Evolutionary conservation across 2,888 invertebrate species (phyloP).

Genomic region (Hofmannophila pseudospretella): DNA sequence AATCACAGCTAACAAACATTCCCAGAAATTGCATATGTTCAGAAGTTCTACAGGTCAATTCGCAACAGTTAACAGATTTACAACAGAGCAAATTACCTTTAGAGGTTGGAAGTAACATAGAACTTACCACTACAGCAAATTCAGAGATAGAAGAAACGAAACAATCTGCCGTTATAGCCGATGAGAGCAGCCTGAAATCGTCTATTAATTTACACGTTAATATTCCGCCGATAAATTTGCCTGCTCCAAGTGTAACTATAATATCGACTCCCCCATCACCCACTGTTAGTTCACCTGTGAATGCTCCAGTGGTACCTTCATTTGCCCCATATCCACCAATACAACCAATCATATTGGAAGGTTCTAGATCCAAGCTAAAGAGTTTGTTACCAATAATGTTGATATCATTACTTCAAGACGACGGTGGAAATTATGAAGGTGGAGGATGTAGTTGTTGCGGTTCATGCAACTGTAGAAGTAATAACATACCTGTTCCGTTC

Average conservation of each 20-base stretch:
- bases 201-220: conserved; percentile 45
- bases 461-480: conserved; percentile 18
- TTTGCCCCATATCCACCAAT: conserved; percentile 18
- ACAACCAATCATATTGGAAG: conserved; percentile 34
- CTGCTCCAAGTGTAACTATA: conserved; percentile 31
- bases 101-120: neutral
- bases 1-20: neutral
- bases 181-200: conserved; percentile 1
- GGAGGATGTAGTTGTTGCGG: conserved; percentile 23
- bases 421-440: conserved; percentile 20
- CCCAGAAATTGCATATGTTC: neutral
- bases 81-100: neutral
- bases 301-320: conserved; percentile 10
- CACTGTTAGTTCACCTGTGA: conserved; percentile 8
- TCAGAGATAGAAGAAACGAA: neutral
- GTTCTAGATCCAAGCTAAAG: conserved; percentile 30
- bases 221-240: conserved; percentile 31
- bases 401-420: conserved; percentile 32
- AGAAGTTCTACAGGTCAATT: neutral
- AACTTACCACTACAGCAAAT: neutral
- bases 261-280: conserved; percentile 23
- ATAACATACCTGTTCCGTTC: conserved; percentile 35
- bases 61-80: neutral
- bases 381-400: conserved; percentile 40
- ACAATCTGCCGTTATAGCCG: neutral